phyloP scores from a whole-genome alignment of 2,888 invertebrate species.

The Cheilosia vernalis region DNA sequence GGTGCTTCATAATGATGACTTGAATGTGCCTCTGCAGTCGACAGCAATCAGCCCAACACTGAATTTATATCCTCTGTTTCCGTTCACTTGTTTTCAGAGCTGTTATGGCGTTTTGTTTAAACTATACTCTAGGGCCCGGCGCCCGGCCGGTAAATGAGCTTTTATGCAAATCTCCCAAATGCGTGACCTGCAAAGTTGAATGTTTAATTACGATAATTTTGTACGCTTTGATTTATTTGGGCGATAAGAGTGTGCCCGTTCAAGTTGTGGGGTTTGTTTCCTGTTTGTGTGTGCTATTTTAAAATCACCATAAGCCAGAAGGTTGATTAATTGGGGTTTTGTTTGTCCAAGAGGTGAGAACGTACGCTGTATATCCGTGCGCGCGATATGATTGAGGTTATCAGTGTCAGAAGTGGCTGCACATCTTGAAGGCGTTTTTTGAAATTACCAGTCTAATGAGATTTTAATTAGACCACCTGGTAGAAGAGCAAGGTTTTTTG shows the following conservation, averaged over 20 bases:
- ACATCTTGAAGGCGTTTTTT: constrained; percentile 35
- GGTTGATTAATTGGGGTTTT: constrained; percentile 53
- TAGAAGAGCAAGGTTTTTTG: not conserved
- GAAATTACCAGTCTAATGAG: constrained; percentile 43
- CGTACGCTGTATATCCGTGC: not conserved
- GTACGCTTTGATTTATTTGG: constrained; percentile 60
- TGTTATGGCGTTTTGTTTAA: constrained; percentile 24
- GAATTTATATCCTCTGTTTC: constrained; percentile 32
- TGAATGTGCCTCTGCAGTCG: constrained; percentile 3
- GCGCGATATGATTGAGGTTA: constrained; percentile 26
- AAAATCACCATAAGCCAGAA: not conserved
- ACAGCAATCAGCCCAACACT: constrained; percentile 28
- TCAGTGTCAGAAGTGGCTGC: constrained; percentile 7
- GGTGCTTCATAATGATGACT: constrained; percentile 47
- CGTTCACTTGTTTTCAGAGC: constrained; percentile 9
- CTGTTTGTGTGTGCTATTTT: not conserved
- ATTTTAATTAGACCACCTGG: constrained; percentile 42
- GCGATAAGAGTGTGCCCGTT: constrained; percentile 33
- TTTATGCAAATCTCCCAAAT: constrained; percentile 62
- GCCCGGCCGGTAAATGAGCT: constrained; percentile 28
- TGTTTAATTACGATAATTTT: constrained; percentile 66
- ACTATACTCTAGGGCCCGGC: not conserved
- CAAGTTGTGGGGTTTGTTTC: not conserved
- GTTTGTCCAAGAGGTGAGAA: constrained; percentile 52
- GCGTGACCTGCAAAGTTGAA: constrained; percentile 68